Evolutionary conservation across 2,888 invertebrate genomes (phyloP).

Genomic region (Lomographa bimaculata): DNA sequence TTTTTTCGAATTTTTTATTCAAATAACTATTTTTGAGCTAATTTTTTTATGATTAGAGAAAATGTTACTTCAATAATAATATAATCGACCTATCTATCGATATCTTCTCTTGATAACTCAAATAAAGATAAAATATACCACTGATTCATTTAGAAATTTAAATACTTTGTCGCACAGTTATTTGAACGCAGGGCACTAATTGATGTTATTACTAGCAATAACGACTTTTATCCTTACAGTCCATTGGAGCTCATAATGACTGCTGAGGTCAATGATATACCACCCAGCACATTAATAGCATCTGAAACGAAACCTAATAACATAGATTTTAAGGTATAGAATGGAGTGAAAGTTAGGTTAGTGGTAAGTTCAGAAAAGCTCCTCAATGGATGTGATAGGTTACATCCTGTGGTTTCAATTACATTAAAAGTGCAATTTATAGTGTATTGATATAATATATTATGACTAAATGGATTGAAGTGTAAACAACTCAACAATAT

Average conservation of each 20-base stretch:
- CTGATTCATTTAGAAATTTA: too few species aligned
- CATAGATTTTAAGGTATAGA: slow-evolving; percentile 34
- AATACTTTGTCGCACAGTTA: too few species aligned
- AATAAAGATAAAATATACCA: too few species aligned
- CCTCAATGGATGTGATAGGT: slow-evolving; percentile 68
- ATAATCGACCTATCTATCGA: too few species aligned
- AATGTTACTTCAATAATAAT: too few species aligned
- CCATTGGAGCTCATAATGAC: slow-evolving; percentile 52
- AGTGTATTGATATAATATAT: slow-evolving; percentile 17
- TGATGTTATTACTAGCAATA: slow-evolving; percentile 37
- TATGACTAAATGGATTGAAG: slow-evolving; percentile 7
- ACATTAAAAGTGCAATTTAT: slow-evolving; percentile 63
- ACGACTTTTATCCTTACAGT: slow-evolving; percentile 41
- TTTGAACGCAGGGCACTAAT: slow-evolving; percentile 26
- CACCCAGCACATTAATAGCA: slow-evolving; percentile 31
- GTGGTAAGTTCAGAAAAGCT: slow-evolving; percentile 60
- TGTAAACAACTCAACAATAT: slow-evolving; percentile 12
- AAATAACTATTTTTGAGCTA: too few species aligned
- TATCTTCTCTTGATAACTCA: too few species aligned
- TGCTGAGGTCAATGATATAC: slow-evolving; percentile 57
- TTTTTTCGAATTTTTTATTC: too few species aligned
- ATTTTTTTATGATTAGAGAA: too few species aligned
- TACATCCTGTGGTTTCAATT: slow-evolving; percentile 78
- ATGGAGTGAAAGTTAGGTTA: slow-evolving; percentile 25
- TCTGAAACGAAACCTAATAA: slow-evolving; percentile 38